Percentiles rank a stretch among this genome's conserved stretches.
These are phyloP conservation scores for Cactoblastis cactorum DNA, from an alignment of 2,888 invertebrate genomes.

Conservation along the genomic window DNA sequence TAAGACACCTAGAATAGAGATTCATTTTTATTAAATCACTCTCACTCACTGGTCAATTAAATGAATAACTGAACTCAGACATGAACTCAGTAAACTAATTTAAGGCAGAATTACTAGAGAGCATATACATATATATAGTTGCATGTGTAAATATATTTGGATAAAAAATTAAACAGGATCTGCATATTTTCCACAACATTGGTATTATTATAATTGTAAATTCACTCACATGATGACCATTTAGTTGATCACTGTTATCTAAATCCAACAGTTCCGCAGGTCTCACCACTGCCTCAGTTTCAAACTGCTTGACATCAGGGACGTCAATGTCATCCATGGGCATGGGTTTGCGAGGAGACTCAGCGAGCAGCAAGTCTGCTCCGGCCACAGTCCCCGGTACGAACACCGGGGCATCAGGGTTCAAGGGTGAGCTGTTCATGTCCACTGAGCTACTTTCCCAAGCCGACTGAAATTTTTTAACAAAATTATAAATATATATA, in stretches of 20 bases:
- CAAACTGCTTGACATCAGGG: conserved; percentile 82
- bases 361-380: conserved; percentile 78
- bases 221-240: conserved; percentile 75
- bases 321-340: conserved; percentile 82
- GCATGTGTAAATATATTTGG: too few relatives aligned
- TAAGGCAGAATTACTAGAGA: too few relatives aligned
- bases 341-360: conserved; percentile 85
- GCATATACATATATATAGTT: too few relatives aligned
- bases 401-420: conserved; percentile 93
- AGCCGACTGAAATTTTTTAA: conserved; percentile 52
- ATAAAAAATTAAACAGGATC: too few relatives aligned
- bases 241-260: conserved; percentile 75
- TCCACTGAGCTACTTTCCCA: conserved; percentile 77
- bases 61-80: too few relatives aligned
- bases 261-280: conserved; percentile 80
- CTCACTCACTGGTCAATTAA: too few relatives aligned
- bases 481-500: not conserved
- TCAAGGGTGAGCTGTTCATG: conserved; percentile 88
- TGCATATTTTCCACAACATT: too few relatives aligned
- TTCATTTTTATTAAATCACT: too few relatives aligned
- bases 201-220: not conserved
- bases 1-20: too few relatives aligned
- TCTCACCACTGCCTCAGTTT: conserved; percentile 80
- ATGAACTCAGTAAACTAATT: too few relatives aligned
- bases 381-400: conserved; percentile 81